Base-by-base conservation (phyloP, 1,140 invertebrate species). In the Drosophila lacertosa region DNA sequence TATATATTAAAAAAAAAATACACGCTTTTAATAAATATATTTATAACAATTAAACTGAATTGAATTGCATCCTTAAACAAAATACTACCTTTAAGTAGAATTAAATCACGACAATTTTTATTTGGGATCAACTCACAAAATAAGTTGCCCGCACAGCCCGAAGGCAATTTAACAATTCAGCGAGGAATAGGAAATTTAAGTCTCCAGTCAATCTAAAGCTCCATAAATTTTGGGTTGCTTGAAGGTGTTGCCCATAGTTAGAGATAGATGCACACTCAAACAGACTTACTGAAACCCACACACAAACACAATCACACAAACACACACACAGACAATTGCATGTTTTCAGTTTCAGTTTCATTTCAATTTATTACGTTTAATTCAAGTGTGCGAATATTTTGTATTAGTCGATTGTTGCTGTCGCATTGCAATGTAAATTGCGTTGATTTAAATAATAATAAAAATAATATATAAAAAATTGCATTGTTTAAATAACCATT, bases 331-430 rank as follows among this genome's bases (percentile, higher is more conserved):
- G n/a, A 22, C 15, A 59, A 10, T 22, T 44, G 10, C n/a, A 32
- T 39, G 29, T 40, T 50, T 20, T 58, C 13, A 11, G 11, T 58
- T 40, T 9, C n/a, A 67, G 26, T 59, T 58, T 53, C 11, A 5
- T 26, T 32, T 71, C 7, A 11, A 18, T 35, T 58, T 29, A 47
- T 16, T 53, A 37, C 42, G 7, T 45, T 47, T 44, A 29, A 47
- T 62, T 77, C 77, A 79, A 80, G 77, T 74, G 65, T 79, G 77
- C 47, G 77, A 80, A 80, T 54, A 65, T 40, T 22, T 0, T 13
- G 39, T 20, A 24, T 53, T 39, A 33, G 33, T 54, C 18, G 42
- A 62, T 57, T 70, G 15, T 37, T 54, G 3, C 29, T 54, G 16
- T 42, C 26, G 5, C n/a, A 22, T 39, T 58, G 35, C 42, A 51